Conservation (phyloP, 2,797 vertebrate species). For the Clamator glandarius region DNA sequence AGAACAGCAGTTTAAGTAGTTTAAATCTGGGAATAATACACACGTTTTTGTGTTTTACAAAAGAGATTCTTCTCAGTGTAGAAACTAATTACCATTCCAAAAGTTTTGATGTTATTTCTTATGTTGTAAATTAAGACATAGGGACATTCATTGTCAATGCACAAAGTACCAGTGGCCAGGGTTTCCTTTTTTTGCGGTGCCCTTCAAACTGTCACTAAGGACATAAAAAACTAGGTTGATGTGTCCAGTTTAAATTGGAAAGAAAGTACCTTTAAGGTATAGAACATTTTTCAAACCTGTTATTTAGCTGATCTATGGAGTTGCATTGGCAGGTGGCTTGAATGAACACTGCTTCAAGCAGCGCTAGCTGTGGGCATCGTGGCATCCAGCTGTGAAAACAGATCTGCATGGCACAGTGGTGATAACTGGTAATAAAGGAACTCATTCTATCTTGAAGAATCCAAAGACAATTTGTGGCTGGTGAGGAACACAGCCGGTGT, state of each 20-base stretch:
- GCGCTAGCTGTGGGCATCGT: slow-evolving; percentile 28
- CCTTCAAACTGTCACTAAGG: slow-evolving; percentile 33
- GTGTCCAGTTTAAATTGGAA: slow-evolving; percentile 8
- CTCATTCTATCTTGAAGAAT: neutral
- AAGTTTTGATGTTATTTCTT: slow-evolving; percentile 41
- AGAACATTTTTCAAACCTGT: slow-evolving; percentile 25
- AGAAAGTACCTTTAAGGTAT: slow-evolving; percentile 12
- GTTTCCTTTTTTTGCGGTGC: slow-evolving; percentile 15
- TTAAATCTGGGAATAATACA: neutral
- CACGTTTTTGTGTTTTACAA: neutral
- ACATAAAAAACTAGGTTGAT: slow-evolving; percentile 29
- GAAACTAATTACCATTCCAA: slow-evolving; percentile 52
- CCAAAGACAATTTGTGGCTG: neutral
- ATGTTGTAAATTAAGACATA: slow-evolving; percentile 39
- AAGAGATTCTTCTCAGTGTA: slow-evolving; percentile 42
- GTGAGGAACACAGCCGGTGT: neutral
- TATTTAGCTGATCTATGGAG: slow-evolving; percentile 49
- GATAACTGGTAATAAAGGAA: neutral
- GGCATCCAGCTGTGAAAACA: slow-evolving; percentile 37
- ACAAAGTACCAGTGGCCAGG: neutral
- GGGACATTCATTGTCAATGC: slow-evolving; percentile 13
- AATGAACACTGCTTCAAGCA: slow-evolving; percentile 53
- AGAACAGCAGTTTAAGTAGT: neutral
- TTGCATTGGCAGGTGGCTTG: slow-evolving; percentile 62
- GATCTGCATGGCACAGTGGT: neutral